phyloP scores from a whole-genome alignment of 2,113 vertebrate genomes.

The Ibidorhyncha struthersii region DNA sequence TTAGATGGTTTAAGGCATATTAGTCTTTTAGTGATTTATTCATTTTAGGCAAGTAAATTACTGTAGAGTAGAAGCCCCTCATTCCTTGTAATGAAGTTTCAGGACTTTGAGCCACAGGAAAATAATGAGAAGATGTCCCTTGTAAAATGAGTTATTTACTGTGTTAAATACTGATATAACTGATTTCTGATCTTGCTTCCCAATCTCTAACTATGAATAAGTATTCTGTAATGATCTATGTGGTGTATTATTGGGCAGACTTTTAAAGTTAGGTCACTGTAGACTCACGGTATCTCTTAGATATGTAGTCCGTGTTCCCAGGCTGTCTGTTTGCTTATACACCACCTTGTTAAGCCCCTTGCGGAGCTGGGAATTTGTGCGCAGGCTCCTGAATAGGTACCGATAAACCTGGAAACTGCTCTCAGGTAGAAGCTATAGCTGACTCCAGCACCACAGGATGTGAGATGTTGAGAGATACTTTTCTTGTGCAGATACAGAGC shows the following conservation, averaged over 20 bases:
- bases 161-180: neutral
- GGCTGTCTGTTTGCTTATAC: neutral
- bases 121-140: neutral
- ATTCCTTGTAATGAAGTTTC: slow-evolving; percentile 7
- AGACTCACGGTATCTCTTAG: rapidly evolving
- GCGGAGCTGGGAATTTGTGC: neutral
- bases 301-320: neutral
- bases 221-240: neutral
- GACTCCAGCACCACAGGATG: neutral
- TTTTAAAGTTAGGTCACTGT: neutral
- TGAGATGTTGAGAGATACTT: neutral
- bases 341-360: neutral
- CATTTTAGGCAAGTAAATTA: slow-evolving; percentile 18
- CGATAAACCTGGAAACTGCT: neutral
- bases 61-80: neutral
- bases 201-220: neutral
- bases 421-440: neutral
- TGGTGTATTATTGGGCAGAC: neutral
- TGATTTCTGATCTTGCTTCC: neutral
- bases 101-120: neutral
- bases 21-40: neutral
- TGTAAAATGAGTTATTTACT: neutral
- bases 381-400: neutral
- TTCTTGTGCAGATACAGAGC: neutral
- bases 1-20: neutral